Base-by-base conservation (phyloP, 1,140 invertebrate species). In the Polyergus mexicanus region DNA sequence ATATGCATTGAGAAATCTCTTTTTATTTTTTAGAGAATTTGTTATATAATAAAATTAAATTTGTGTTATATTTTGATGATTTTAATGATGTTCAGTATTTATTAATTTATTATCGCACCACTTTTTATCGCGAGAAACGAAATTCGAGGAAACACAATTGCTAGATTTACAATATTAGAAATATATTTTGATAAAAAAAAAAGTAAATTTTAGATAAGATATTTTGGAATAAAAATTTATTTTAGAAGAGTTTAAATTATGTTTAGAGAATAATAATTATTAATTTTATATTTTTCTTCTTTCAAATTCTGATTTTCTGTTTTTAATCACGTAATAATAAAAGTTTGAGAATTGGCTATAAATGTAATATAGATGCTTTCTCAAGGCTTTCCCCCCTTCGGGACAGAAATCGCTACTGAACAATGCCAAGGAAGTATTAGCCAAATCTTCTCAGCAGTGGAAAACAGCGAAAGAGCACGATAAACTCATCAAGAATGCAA, bases 341-440 rank as follows among this genome's bases (percentile, higher is more conserved):
- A 54, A 72, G 66, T 35, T 32, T 51, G 75, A 66, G 11, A 68
- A 2, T 68, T 22, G 41, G 16, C 41, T 78, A 22, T 44, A 58
- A 81, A 72, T 63, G 7, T 56, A 72, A 86, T 63, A 3, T 44
- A 58, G 56, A 65, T 44, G 47, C 83, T 66, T 77, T 68, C 77
- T 78, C 56, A 72, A 93, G 91, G 81, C 92, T n/a, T 94, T 92
- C 69, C 85, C 93, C 78, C 77, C 93, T 72, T 51, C 90, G 92
- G 16, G 94, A 92, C 87, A 95, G 86, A 86, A 93, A 85, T 92
- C 94, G 0, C 76, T 95, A 6, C 80, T 95, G 35, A 94, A 95
- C 38, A 93, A 92, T 32, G 90, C 93, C 5, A 94, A 95, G 62
- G 95, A 95, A 3, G 92, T 96, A 78, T 93, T 94, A 3, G 92